Evolutionary conservation across 2,797 vertebrate genomes (phyloP).

Genomic region (Alectoris magna): DNA sequence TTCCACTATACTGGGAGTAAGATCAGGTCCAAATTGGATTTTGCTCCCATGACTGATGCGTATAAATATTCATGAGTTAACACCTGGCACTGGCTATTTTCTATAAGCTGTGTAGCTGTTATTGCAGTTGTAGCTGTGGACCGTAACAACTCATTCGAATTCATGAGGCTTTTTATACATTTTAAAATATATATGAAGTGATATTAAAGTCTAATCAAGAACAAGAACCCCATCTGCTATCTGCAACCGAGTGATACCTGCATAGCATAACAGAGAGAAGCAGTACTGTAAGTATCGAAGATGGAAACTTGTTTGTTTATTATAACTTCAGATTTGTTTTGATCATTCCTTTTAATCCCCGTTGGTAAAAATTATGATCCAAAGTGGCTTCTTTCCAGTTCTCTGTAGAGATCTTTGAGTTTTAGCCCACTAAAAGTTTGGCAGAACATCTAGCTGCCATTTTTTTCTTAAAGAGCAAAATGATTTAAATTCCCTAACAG

Average conservation of each 20-base stretch:
- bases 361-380: conserved; percentile 10
- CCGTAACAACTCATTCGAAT: conserved; percentile 49
- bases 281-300: neutral
- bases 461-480: conserved; percentile 11
- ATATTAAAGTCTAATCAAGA: conserved; percentile 52
- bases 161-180: conserved; percentile 50
- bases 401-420: neutral
- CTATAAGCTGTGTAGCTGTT: conserved; percentile 31
- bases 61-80: conserved; percentile 61
- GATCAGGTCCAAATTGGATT: neutral
- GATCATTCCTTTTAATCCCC: conserved; percentile 8
- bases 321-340: conserved; percentile 34
- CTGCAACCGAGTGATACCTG: neutral
- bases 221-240: conserved; percentile 39
- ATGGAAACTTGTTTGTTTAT: conserved; percentile 28
- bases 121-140: conserved; percentile 28
- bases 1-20: neutral
- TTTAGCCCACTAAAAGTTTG: neutral
- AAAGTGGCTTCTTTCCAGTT: conserved; percentile 5
- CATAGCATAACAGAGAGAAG: neutral
- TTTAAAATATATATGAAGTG: conserved; percentile 65
- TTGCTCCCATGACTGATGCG: neutral
- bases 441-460: neutral
- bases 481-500: neutral
- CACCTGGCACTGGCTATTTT: conserved; percentile 29